These are phyloP conservation scores for Falco berigora DNA, from an alignment of 2,797 vertebrate genomes.

Conservation along the genomic window DNA sequence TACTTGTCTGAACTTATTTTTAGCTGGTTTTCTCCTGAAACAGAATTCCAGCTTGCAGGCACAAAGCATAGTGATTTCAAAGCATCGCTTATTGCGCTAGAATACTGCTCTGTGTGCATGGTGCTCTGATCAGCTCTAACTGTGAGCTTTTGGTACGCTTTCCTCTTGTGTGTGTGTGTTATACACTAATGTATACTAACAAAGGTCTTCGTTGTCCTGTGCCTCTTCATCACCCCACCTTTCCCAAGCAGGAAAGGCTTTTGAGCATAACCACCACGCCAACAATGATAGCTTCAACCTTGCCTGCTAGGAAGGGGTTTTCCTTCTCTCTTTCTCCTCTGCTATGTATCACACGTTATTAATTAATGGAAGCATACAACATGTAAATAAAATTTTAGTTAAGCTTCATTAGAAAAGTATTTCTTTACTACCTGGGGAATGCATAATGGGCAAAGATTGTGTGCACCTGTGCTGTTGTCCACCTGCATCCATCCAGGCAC, in stretches of 20 bases:
- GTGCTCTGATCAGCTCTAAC: background rate
- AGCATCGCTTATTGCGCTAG: background rate
- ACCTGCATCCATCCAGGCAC: background rate
- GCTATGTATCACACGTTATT: background rate
- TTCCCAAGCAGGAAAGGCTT: background rate
- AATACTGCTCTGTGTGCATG: fast-evolving
- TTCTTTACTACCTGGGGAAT: background rate
- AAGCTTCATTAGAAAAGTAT: background rate
- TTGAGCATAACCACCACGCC: background rate
- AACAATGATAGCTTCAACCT: background rate
- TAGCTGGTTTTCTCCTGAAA: background rate
- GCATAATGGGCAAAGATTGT: background rate
- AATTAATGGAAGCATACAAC: background rate
- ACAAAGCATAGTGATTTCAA: background rate
- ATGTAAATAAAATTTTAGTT: background rate
- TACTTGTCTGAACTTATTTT: background rate
- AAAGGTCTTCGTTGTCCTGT: background rate
- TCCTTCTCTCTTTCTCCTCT: background rate
- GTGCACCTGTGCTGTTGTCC: background rate
- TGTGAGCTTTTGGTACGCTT: background rate
- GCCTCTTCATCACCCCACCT: background rate
- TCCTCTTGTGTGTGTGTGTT: background rate
- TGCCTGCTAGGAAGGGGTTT: background rate
- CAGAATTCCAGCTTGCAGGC: background rate
- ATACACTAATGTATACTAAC: fast-evolving